Base-by-base conservation (phyloP, 2,797 vertebrate species). In the Typhlichthys eigenmanni region DNA sequence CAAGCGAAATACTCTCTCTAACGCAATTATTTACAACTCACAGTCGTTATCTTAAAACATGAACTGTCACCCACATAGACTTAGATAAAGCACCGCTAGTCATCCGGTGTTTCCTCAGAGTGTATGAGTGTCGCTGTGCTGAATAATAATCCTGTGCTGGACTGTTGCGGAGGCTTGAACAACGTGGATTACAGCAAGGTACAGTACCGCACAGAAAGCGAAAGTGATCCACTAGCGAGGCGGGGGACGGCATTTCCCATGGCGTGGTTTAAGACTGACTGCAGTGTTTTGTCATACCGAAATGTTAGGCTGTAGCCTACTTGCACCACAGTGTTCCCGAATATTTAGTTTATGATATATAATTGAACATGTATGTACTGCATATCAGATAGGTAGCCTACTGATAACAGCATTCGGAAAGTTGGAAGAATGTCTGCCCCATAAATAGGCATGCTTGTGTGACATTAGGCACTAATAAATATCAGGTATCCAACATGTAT, bases 171-270 rank as follows among this genome's bases (percentile, higher is more conserved):
- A 81, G 92, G 90, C 16, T 73, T 92, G 34, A 79, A 71, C 82
- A 92, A 91, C 89, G 16, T 93, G 72, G 92, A 93, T 38, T 92
- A 88, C 43, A 86, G 83, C 0, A 85, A 93, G 91, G 91, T 92
- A 90, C 61, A 65, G 43, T 60, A 90, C 61, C 65, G 43, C 51
- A 84, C 60, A 43, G 0, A 9, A 9, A 61, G 5, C 1, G 34
- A 38, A 38, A 38, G 34, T 9, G 4, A 7, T 38, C 6, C 34
- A 38, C 34, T 38, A 38, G 8, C 34, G 34, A 38, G 34, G 34
- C 2, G 34, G 7, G 24, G 8, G 34, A 38, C 34, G 8, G 34
- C 6, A 38, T 38, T 38, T 38, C 34, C 4, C 4, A 9, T 38
- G 34, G 3, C 34, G 34, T 38, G 34, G 34, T 38, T 38, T 46